phyloP scores from a whole-genome alignment of 1,140 invertebrate genomes.

The Macrosteles quadrilineatus region DNA sequence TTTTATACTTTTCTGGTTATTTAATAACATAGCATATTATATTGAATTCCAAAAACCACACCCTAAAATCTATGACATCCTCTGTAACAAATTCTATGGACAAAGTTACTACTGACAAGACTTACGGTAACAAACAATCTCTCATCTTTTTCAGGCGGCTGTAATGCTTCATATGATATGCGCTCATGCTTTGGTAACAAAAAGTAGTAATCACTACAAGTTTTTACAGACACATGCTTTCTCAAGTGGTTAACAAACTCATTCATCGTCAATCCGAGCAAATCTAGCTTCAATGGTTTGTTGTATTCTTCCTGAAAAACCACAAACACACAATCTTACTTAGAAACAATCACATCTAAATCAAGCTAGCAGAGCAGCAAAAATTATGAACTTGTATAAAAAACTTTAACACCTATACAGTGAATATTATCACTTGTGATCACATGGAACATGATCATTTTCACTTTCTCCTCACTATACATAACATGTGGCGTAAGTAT shows the following conservation, averaged over 20 bases:
- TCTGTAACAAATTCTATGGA: too few relatives aligned
- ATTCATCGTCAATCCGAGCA: not conserved
- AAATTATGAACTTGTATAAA: not conserved
- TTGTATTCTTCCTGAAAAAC: not conserved
- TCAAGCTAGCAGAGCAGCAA: not conserved
- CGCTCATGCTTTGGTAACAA: not conserved
- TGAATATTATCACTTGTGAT: not conserved
- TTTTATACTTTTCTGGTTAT: too few relatives aligned
- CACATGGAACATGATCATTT: not conserved
- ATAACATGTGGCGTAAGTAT: too few relatives aligned
- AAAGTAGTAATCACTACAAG: not conserved
- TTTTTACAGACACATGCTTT: not conserved
- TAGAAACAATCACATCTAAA: not conserved
- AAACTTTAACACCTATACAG: not conserved
- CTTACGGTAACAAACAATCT: not conserved
- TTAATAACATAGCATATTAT: too few relatives aligned
- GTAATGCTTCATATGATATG: not conserved
- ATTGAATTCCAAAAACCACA: too few relatives aligned
- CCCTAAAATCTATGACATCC: too few relatives aligned
- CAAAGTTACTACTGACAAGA: too few relatives aligned
- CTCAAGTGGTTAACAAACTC: not conserved
- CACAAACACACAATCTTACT: not conserved
- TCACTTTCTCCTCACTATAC: not conserved
- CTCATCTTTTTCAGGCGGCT: not conserved
- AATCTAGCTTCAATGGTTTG: not conserved